Percentiles rank a stretch among this genome's conserved stretches.
Evolutionary conservation across 2,113 vertebrate genomes (phyloP).

Genomic region (Glaucomys volans): DNA sequence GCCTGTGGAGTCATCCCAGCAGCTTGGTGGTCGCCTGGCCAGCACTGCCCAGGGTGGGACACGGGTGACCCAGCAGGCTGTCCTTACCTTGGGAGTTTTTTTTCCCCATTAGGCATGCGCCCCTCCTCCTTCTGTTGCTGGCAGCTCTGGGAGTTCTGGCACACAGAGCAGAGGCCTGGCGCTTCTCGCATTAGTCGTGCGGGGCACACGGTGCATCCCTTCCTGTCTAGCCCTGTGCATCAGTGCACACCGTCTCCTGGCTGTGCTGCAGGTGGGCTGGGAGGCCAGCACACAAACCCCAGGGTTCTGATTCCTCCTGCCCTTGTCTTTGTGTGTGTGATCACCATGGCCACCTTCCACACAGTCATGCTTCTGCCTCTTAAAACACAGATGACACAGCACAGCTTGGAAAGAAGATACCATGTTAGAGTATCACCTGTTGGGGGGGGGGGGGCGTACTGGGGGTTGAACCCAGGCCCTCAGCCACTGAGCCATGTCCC

Average conservation of each 20-base stretch:
- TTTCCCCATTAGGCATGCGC: neutral
- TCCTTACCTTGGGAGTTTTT: neutral
- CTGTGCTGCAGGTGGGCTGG: no score
- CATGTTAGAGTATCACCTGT: neutral
- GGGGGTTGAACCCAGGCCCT: no score
- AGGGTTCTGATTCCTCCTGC: neutral
- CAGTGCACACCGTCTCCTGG: neutral
- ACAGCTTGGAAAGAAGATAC: neutral
- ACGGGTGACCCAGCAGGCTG: neutral
- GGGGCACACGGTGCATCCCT: neutral
- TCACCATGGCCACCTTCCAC: neutral
- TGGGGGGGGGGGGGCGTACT: no score
- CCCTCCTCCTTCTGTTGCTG: neutral
- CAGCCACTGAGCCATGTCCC: no score
- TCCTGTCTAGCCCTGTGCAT: neutral
- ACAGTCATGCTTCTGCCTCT: neutral
- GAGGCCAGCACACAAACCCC: no score
- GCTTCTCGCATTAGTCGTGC: neutral
- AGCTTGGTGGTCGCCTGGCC: neutral
- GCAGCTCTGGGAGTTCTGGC: neutral
- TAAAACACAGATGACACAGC: neutral
- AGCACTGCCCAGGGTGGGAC: neutral
- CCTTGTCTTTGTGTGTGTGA: neutral
- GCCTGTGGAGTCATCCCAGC: neutral
- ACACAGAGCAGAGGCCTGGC: neutral